A percentile compares a stretch with the other conserved stretches of the same genome.
These are phyloP conservation scores for Hylomyscus alleni DNA, from an alignment of 2,797 vertebrate genomes.

Conservation along the genomic window DNA sequence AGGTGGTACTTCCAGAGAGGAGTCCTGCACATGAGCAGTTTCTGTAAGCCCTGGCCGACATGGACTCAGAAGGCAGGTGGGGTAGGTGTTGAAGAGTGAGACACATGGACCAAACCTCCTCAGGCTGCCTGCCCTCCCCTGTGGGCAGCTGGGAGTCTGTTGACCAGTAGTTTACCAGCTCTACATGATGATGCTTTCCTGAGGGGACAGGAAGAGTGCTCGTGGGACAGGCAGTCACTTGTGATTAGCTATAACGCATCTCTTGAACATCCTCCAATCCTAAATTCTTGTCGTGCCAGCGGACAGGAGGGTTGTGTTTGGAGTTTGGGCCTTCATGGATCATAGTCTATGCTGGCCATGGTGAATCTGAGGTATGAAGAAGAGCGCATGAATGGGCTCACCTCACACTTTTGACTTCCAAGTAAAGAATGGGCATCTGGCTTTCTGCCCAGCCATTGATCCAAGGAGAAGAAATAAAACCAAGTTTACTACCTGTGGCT, in stretches of 20 bases:
- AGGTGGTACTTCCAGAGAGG: not conserved
- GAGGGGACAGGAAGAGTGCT: not conserved
- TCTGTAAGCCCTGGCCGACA: not conserved
- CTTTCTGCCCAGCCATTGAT: constrained; percentile 55
- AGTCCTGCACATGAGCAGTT: not conserved
- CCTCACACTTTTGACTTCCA: constrained; percentile 31
- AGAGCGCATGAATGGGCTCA: not conserved
- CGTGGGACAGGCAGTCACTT: not conserved
- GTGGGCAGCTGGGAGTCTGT: not conserved
- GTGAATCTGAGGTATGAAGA: constrained; percentile 8
- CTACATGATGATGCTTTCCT: not conserved
- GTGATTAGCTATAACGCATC: not conserved
- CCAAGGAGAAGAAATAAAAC: constrained; percentile 32
- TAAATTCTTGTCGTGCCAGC: constrained; percentile 41
- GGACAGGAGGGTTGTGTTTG: not conserved
- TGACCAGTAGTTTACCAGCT: not conserved
- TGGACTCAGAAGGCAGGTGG: not conserved
- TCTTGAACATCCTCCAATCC: not conserved
- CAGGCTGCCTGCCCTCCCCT: not conserved
- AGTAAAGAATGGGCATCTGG: constrained; percentile 28
- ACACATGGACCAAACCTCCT: not conserved
- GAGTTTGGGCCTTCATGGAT: constrained; percentile 36
- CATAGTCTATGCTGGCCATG: constrained; percentile 40
- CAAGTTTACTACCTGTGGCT: not conserved
- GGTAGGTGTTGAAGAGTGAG: not conserved